Evolutionary conservation across 2,888 invertebrate species (phyloP).

Genomic region (Mylabris sibirica): DNA sequence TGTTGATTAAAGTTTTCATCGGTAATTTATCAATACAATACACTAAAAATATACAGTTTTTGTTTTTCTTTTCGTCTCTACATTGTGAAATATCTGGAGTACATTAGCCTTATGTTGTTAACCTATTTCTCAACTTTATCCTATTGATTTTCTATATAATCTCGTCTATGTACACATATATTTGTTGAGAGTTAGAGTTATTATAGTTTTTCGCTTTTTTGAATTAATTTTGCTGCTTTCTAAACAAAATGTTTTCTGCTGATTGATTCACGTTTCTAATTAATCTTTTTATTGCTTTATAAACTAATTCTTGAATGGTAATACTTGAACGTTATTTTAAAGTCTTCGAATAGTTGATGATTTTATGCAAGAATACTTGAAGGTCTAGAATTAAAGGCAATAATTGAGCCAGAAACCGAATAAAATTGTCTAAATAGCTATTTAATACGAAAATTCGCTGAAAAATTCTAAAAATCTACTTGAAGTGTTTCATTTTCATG

Average conservation of each 20-base stretch:
- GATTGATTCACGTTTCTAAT: background rate
- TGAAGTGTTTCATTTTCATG: no score
- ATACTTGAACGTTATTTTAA: no score
- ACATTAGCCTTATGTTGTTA: background rate
- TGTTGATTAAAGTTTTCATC: background rate
- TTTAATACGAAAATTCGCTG: no score
- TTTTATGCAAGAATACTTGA: no score
- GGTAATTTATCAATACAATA: background rate
- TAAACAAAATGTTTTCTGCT: background rate
- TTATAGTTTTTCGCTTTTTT: background rate
- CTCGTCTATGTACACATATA: background rate
- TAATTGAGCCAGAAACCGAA: no score
- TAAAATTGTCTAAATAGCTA: no score
- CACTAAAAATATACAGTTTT: background rate
- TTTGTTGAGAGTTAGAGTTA: background rate
- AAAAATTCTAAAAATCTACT: no score
- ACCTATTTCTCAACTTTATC: conserved; percentile 1
- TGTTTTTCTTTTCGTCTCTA: background rate
- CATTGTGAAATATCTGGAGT: background rate
- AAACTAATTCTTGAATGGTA: background rate
- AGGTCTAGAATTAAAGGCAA: no score
- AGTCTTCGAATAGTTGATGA: no score
- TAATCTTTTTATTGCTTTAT: background rate
- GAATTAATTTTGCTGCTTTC: background rate
- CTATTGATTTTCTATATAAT: conserved; percentile 5